These are phyloP conservation scores for Tromatobia lineatoria DNA, from an alignment of 2,888 invertebrate species.

Conservation along the genomic window DNA sequence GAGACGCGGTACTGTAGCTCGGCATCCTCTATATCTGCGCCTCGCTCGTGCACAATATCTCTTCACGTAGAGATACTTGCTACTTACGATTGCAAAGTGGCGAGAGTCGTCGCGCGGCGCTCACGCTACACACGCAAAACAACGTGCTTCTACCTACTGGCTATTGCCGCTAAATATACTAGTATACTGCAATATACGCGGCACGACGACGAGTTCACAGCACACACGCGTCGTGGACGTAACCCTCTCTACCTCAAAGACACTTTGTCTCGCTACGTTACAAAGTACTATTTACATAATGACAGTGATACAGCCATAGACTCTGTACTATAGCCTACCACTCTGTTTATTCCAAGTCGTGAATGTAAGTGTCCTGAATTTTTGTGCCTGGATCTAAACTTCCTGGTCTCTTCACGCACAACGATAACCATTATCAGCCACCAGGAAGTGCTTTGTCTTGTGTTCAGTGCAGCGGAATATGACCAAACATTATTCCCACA, in stretches of 20 bases:
- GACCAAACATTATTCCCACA: conserved; percentile 13
- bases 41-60: conserved; percentile 54
- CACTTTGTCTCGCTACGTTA: conserved; percentile 61
- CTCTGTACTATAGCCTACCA: conserved; percentile 22
- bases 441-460: conserved; percentile 57
- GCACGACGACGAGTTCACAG: conserved; percentile 47
- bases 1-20: conserved; percentile 24
- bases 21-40: conserved; percentile 36
- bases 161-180: conserved; percentile 59
- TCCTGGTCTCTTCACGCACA: conserved; percentile 61
- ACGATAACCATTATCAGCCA: conserved; percentile 55
- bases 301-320: conserved; percentile 61
- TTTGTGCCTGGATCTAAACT: conserved; percentile 37
- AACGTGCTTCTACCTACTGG: conserved; percentile 52
- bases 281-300: conserved; percentile 66
- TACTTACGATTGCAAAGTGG: conserved; percentile 65
- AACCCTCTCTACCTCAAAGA: conserved; percentile 43
- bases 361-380: conserved; percentile 37
- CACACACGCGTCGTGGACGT: conserved; percentile 47
- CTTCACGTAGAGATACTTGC: conserved; percentile 62
- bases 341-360: conserved; percentile 34
- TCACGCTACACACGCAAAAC: conserved; percentile 40
- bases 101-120: conserved; percentile 51
- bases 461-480: conserved; percentile 23
- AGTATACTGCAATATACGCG: conserved; percentile 42